These are phyloP conservation scores for Dynastes tityus DNA, from an alignment of 2,888 invertebrate species.

Conservation along the genomic window DNA sequence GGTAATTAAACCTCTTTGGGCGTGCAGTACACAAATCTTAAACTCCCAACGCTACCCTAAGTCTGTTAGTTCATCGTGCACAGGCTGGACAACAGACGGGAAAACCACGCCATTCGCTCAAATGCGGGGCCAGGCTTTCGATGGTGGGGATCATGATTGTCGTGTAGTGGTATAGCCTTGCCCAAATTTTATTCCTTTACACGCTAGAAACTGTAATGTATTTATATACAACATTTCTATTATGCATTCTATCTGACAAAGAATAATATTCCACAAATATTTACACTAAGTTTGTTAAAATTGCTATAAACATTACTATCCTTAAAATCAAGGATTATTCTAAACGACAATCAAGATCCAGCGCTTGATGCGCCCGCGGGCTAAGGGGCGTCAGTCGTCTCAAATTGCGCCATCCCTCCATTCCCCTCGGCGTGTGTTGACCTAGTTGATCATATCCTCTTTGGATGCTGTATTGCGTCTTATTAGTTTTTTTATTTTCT, in stretches of 20 bases:
- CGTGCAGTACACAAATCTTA: slow-evolving; percentile 56
- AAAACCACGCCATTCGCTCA: slow-evolving; percentile 69
- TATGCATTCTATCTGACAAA: not conserved
- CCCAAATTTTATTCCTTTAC: not conserved
- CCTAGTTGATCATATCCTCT: slow-evolving; percentile 51
- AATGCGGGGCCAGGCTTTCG: slow-evolving; percentile 56
- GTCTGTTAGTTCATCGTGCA: slow-evolving; percentile 62
- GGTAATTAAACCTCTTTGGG: slow-evolving; percentile 54
- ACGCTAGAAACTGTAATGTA: not conserved
- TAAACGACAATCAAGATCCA: slow-evolving; percentile 41
- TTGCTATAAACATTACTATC: not conserved
- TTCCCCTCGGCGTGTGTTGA: slow-evolving; percentile 59
- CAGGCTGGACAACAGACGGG: slow-evolving; percentile 70
- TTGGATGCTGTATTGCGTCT: slow-evolving; percentile 28
- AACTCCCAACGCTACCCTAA: slow-evolving; percentile 56
- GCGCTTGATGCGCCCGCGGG: slow-evolving; percentile 57
- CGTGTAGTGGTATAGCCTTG: slow-evolving; percentile 12
- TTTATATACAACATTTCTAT: not conserved
- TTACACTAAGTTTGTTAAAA: not conserved
- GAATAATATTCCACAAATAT: not conserved
- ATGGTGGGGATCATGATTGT: slow-evolving; percentile 46
- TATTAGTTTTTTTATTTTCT: not conserved
- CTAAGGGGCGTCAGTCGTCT: slow-evolving; percentile 68
- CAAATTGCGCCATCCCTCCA: slow-evolving; percentile 66
- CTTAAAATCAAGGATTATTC: not conserved